A percentile compares a stretch with the other conserved stretches of the same genome.
Evolutionary conservation across 2,113 vertebrate species (phyloP).

Genomic region (Ophiodon elongatus): DNA sequence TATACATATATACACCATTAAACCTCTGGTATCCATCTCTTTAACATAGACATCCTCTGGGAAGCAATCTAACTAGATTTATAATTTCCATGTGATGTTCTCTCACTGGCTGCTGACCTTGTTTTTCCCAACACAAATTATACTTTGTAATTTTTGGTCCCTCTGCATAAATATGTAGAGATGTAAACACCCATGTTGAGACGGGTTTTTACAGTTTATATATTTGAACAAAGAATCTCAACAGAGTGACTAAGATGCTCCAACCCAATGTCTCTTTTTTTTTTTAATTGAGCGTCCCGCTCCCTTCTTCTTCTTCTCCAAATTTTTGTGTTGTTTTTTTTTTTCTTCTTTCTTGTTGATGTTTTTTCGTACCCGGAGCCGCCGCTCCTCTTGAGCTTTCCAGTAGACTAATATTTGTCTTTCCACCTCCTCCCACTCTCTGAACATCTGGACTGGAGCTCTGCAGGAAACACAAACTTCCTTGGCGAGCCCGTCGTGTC

Average conservation of each 20-base stretch:
- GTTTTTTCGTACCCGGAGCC: slow-evolving; percentile 51
- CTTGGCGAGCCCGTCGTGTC: slow-evolving; percentile 48
- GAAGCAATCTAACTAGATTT: slow-evolving; percentile 33
- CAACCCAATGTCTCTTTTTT: slow-evolving; percentile 4
- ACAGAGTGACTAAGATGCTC: slow-evolving; percentile 24
- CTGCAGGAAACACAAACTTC: slow-evolving; percentile 72
- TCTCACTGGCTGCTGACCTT: slow-evolving; percentile 29
- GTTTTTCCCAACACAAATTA: slow-evolving; percentile 59
- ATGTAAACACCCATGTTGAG: not conserved
- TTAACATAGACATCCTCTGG: slow-evolving; percentile 2
- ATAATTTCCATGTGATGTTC: slow-evolving; percentile 31
- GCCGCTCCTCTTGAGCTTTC: slow-evolving; percentile 68
- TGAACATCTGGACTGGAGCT: slow-evolving; percentile 80
- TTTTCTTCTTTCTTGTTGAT: slow-evolving; percentile 66
- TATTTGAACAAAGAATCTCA: slow-evolving; percentile 19
- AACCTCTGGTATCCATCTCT: slow-evolving; percentile 13
- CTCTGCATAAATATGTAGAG: slow-evolving; percentile 36
- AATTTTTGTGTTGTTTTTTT: slow-evolving; percentile 37
- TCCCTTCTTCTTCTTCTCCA: slow-evolving; percentile 30
- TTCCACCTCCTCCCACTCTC: slow-evolving; percentile 73
- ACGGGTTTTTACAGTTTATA: slow-evolving; percentile 14
- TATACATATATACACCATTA: not conserved
- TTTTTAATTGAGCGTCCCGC: not conserved
- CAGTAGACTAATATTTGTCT: slow-evolving; percentile 86
- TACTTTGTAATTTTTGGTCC: slow-evolving; percentile 34